A percentile compares a stretch with the other conserved stretches of the same genome.
phyloP scores from a whole-genome alignment of 2,888 invertebrate genomes.

The Caenorhabditis drosophilae region DNA sequence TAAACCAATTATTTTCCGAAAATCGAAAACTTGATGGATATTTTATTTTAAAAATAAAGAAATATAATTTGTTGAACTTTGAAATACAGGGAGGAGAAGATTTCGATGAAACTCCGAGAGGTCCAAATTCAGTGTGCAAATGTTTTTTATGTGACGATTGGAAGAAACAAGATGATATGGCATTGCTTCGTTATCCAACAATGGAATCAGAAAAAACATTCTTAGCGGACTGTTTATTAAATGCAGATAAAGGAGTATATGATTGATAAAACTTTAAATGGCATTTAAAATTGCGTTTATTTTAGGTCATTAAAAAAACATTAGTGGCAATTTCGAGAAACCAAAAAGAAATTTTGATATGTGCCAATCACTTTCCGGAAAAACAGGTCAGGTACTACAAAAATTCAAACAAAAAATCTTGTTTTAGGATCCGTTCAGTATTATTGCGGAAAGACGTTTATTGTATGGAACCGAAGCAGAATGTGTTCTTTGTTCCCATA shows the following conservation, averaged over 20 bases:
- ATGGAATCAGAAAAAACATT: conserved; percentile 31
- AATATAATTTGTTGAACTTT: background rate
- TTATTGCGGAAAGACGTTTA: conserved; percentile 44
- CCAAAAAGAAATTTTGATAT: conserved; percentile 18
- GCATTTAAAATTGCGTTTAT: background rate
- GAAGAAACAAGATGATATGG: conserved; percentile 37
- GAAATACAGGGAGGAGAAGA: conserved; percentile 33
- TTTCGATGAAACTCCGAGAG: conserved; percentile 42
- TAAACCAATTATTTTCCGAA: too few relatives aligned
- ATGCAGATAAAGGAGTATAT: conserved; percentile 18
- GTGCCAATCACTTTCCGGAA: conserved; percentile 26
- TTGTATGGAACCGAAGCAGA: conserved; percentile 30
- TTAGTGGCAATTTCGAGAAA: conserved; percentile 8
- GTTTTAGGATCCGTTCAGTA: conserved; percentile 24
- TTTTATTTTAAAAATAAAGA: background rate
- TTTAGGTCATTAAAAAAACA: conserved; percentile 18
- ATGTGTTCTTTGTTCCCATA: conserved; percentile 40
- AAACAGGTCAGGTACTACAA: background rate
- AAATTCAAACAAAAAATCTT: background rate
- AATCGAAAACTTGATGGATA: background rate
- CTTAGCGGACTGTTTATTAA: conserved; percentile 14
- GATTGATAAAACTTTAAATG: background rate
- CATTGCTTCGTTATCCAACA: conserved; percentile 15
- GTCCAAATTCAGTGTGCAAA: conserved; percentile 39
- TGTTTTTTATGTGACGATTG: conserved; percentile 47